Base-by-base conservation (phyloP, 2,113 vertebrate genomes). In the Oenanthe oenanthe region DNA sequence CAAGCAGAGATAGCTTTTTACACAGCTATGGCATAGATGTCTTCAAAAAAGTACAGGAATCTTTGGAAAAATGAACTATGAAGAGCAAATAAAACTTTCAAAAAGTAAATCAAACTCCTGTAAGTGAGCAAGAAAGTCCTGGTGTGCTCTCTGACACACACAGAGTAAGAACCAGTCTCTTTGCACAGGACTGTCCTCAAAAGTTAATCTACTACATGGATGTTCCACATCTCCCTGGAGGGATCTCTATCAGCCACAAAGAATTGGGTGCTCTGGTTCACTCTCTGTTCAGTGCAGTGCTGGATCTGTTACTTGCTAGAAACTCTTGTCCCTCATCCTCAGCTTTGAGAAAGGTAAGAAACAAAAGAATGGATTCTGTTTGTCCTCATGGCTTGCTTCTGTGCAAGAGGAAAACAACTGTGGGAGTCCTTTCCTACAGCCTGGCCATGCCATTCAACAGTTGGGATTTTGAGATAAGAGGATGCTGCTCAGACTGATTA, bases 401-500 rank as follows among this genome's bases (percentile, higher is more conserved):
- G 32, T 74, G 36, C 29, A 61, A 48, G 40, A 51, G 40, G 21
- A 66, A 70, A 81, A 73, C n/a, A 79, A 70, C 10, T 0, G 2
- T 28, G 20, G 29, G 85, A 63, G 32, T 4, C 2, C 29, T 50
- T 62, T 45, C 31, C 77, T 28, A 18, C 88, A 95, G 63, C 48
- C 57, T 29, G 76, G 66, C 15, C 82, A 72, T 7, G 24, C 43
- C 43, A 32, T 89, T 83, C 96, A 90, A 94, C 95, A 78, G 76
- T 91, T 89, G 79, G 75, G 43, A 93, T 95, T 92, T 81, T 28
- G 79, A 93, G 85, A 92, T 92, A 92, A 92, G 85, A 94, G 85
- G 77, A 96, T 71, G 75, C 85, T 93, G 91, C 83, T 97, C 91
- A 83, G 76, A 68, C 85, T 90, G 92, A 95, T 97, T 96, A 96